phyloP scores from a whole-genome alignment of 2,113 vertebrate genomes.

The Apteryx mantelli region DNA sequence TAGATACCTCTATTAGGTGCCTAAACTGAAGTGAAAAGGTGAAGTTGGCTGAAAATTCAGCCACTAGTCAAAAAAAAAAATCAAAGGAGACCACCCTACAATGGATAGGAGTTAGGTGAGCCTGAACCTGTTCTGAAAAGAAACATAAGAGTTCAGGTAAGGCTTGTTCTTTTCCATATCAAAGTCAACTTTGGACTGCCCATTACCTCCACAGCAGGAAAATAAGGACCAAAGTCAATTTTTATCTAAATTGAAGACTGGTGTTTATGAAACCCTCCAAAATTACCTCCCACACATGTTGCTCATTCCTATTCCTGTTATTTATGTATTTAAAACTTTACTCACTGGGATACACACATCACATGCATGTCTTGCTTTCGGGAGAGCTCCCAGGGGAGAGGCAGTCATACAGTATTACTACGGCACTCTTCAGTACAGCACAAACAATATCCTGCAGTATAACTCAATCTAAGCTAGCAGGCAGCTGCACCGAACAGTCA shows the following conservation, averaged over 20 bases:
- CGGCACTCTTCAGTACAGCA: not conserved
- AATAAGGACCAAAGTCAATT: not conserved
- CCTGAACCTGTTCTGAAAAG: not conserved
- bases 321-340: not conserved
- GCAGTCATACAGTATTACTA: constrained; percentile 13
- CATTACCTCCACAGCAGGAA: not conserved
- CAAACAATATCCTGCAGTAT: constrained; percentile 19
- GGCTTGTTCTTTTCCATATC: not conserved
- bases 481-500: not conserved
- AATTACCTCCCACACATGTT: not conserved
- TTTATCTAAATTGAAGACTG: not conserved
- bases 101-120: not conserved
- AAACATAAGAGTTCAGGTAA: not conserved
- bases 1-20: not conserved
- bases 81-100: not conserved
- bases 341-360: not conserved
- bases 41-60: not conserved
- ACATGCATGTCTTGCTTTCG: not conserved
- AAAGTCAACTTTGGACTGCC: not conserved
- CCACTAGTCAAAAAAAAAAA: not conserved
- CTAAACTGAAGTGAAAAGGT: not conserved
- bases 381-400: not conserved
- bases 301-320: not conserved
- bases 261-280: not conserved
- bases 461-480: constrained; percentile 31